These are phyloP conservation scores for Heliocidaris tuberculata DNA, from an alignment of 35 echinoderm and acorn worm species.

Conservation along the genomic window DNA sequence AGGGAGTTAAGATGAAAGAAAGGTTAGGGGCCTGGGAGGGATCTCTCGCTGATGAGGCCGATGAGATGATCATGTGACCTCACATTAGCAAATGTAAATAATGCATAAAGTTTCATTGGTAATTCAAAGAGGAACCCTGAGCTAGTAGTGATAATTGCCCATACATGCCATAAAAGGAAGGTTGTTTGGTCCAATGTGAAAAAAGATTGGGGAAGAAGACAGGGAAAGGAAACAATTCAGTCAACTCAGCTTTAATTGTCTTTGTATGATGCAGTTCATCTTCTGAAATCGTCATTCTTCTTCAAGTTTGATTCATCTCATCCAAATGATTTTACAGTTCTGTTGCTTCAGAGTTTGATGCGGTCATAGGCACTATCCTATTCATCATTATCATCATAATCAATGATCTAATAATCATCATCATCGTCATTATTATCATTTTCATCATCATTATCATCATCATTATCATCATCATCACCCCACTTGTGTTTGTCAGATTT, in stretches of 20 bases:
- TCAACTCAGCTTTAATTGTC: neutral
- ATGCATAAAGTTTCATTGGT: conserved; percentile 61
- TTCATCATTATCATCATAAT: neutral
- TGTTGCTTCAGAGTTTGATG: neutral
- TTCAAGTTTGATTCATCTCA: neutral
- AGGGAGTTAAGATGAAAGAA: neutral
- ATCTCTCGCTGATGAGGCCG: conserved; percentile 33
- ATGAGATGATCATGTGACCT: conserved; percentile 28
- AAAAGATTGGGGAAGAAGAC: conserved; percentile 49
- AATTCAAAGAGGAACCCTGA: conserved; percentile 46
- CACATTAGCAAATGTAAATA: conserved; percentile 76
- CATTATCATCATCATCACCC: too few species aligned
- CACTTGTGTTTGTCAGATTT: too few species aligned
- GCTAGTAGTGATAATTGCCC: conserved; percentile 58
- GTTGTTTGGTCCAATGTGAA: conserved; percentile 68
- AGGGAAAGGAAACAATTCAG: neutral
- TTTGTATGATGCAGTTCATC: neutral
- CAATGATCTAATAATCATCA: too few species aligned
- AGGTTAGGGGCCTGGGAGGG: neutral
- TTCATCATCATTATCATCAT: too few species aligned
- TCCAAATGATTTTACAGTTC: neutral
- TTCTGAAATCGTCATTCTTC: neutral
- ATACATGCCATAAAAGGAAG: conserved; percentile 1
- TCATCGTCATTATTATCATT: too few species aligned
- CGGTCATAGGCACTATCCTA: neutral